These are phyloP conservation scores for Eilema depressum DNA, from an alignment of 2,888 invertebrate species.

Conservation along the genomic window DNA sequence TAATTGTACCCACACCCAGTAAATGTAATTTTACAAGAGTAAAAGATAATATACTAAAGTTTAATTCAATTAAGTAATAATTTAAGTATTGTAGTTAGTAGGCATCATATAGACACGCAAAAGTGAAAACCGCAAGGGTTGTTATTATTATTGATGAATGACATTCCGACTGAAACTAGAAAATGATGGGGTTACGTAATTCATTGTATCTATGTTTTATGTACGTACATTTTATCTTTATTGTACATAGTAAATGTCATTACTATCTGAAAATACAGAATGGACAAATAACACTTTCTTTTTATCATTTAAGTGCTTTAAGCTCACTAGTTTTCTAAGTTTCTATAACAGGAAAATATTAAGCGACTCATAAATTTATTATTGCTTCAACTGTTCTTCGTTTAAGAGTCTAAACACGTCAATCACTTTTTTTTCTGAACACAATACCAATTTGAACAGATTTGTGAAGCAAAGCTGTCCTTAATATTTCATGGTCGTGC, in stretches of 20 bases:
- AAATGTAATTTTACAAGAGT: background rate
- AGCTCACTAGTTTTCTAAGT: too few relatives aligned
- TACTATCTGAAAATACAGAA: too few relatives aligned
- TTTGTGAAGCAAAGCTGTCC: background rate
- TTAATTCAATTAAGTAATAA: background rate
- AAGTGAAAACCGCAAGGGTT: constrained; percentile 3
- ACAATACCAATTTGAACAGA: background rate
- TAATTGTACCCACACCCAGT: background rate
- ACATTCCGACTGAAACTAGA: background rate
- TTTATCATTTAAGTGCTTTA: too few relatives aligned
- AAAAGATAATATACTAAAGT: background rate
- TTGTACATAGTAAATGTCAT: too few relatives aligned
- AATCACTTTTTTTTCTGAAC: background rate
- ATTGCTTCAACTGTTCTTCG: background rate
- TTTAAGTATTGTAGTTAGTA: background rate
- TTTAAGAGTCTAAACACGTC: background rate
- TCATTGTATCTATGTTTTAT: too few relatives aligned
- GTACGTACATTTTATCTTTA: too few relatives aligned
- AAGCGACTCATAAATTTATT: too few relatives aligned
- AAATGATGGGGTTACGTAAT: background rate
- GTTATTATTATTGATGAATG: background rate
- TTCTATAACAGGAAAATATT: too few relatives aligned
- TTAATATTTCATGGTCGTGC: background rate
- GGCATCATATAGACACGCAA: background rate
- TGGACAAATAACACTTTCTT: too few relatives aligned